Base-by-base conservation (phyloP, 2,888 invertebrate species). In the Folsomia manolachei region DNA sequence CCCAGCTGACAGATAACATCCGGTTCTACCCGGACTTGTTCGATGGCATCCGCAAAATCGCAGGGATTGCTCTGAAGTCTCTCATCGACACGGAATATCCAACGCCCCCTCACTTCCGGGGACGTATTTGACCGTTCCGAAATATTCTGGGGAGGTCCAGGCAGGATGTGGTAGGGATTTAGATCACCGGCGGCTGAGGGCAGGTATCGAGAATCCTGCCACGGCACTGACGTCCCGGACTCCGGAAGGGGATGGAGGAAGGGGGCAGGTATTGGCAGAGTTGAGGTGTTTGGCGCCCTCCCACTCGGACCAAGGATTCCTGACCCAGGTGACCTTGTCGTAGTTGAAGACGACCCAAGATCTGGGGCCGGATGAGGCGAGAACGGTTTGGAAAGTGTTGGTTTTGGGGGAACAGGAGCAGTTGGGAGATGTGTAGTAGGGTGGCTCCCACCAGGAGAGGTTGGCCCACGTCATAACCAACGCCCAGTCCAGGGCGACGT, bases 391-490 rank as follows among this genome's bases (percentile, higher is more conserved):
- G 11, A 65, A 65, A 21, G 65, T 65, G 23, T 65, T 65, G 14
- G 19, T 11, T 1, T 39, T 2, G 1, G 1, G 18, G 7, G 14
- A 1, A 0, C 51, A 27, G n/a, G 39, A 23, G 19, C 51, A 51
- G 18, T 18, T 56, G 18, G 56, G 56, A 21, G 7, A 14, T 14
- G 4, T 4, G 14, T 39, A 39, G 14, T 39, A 19, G 1, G 56
- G 4, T 23, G 56, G 19, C 1, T 52, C 67, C 27, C 21, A 67
- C 18, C 52, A 67, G 25, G 67, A 11, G 14, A 67, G 51, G n/a
- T 53, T 53, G 1, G 1, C 0, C 67, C 67, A 67, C n/a, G 67
- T 67, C 9, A 19, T 18, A 9, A 67, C 53, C n/a, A 67, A 67
- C 0, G 26, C 24, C 67, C 67, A 67, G 23, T 56, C 24, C 53